Evolutionary conservation across 1,140 invertebrate species (phyloP).

Genomic region (Goniozus legneri): DNA sequence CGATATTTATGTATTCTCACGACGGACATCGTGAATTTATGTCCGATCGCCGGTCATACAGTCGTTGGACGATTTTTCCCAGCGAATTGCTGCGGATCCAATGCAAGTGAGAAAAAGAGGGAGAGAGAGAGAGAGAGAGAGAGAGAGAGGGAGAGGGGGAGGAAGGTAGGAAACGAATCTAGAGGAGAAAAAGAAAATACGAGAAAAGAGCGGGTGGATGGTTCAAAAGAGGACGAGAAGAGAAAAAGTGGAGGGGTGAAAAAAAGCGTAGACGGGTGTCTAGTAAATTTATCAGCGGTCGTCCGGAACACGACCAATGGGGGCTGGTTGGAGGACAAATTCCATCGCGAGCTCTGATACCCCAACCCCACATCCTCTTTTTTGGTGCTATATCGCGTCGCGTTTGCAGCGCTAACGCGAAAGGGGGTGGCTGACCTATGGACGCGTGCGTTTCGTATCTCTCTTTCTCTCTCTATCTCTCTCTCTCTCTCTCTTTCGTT

Average conservation of each 20-base stretch:
- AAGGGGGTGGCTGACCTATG: constrained; percentile 16
- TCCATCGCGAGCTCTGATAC: constrained; percentile 40
- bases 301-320: constrained; percentile 40
- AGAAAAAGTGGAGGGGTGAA: constrained; percentile 4
- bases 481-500: background rate
- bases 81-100: background rate
- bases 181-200: constrained; percentile 10
- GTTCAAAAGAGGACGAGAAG: background rate
- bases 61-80: too few relatives aligned
- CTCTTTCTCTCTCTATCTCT: too few relatives aligned
- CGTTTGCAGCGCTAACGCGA: constrained; percentile 3
- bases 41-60: too few relatives aligned
- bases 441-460: constrained; percentile 12
- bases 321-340: constrained; percentile 40
- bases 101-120: background rate
- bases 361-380: too few relatives aligned
- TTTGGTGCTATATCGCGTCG: too few relatives aligned
- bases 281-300: constrained; percentile 47
- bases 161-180: background rate
- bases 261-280: constrained; percentile 7
- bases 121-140: background rate
- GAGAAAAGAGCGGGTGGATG: too few relatives aligned
- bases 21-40: too few relatives aligned
- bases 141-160: background rate
- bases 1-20: too few relatives aligned